Evolutionary conservation across 2,113 vertebrate genomes (phyloP).

Genomic region (Regulus satrapa): DNA sequence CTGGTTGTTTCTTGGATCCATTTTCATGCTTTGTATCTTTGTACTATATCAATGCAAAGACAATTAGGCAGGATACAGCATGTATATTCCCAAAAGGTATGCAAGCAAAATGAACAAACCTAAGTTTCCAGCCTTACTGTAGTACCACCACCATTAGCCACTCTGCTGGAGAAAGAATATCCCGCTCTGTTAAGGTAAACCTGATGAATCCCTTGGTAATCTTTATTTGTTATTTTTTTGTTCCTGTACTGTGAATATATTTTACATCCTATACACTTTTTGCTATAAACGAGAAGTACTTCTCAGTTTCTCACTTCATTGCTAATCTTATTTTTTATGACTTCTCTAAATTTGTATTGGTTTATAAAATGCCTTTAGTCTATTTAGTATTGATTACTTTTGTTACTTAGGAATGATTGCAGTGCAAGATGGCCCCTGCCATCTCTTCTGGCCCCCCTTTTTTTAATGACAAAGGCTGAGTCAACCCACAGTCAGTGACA

Average conservation of each 20-base stretch:
- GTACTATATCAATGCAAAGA: constrained; percentile 22
- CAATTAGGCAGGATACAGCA: constrained; percentile 39
- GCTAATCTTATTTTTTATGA: constrained; percentile 6
- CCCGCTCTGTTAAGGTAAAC: neutral
- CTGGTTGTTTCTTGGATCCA: constrained; percentile 13
- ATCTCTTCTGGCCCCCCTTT: neutral
- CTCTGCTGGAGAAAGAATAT: constrained; percentile 3
- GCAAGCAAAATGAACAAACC: constrained; percentile 8
- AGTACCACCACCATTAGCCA: constrained; percentile 22
- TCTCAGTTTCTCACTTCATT: constrained; percentile 14
- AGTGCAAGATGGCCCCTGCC: neutral
- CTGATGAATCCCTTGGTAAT: neutral
- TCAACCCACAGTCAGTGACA: neutral
- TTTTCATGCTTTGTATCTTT: constrained; percentile 56
- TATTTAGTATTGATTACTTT: neutral
- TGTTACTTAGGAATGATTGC: neutral
- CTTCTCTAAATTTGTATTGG: neutral
- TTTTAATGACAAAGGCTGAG: neutral
- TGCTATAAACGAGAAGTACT: neutral
- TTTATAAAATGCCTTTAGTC: neutral
- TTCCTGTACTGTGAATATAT: constrained; percentile 7
- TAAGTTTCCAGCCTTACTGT: neutral
- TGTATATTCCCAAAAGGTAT: constrained; percentile 41
- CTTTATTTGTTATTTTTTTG: neutral
- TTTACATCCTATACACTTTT: neutral